Evolutionary conservation across 2,113 vertebrate genomes (phyloP).

Genomic region (Clarias gariepinus): DNA sequence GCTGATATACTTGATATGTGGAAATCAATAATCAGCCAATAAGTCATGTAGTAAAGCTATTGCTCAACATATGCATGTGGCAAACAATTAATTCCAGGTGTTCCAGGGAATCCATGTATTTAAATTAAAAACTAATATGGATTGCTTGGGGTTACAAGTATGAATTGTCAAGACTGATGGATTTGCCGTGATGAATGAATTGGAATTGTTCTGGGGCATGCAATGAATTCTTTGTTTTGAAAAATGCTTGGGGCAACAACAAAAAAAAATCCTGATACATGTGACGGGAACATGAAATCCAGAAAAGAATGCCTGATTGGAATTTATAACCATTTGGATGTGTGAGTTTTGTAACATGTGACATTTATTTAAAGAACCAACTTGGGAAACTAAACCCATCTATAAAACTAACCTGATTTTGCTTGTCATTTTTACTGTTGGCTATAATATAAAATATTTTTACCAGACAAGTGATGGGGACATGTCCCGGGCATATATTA

Average conservation of each 20-base stretch:
- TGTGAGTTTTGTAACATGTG: not conserved
- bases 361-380: not conserved
- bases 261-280: not conserved
- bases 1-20: not conserved
- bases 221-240: not conserved
- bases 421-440: not conserved
- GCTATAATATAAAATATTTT: not conserved
- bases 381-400: not conserved
- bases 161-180: not conserved
- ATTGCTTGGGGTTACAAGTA: not conserved
- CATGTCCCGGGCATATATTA: not conserved
- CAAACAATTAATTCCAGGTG: not conserved
- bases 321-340: not conserved
- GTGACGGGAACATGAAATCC: not conserved
- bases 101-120: not conserved
- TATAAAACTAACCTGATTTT: not conserved
- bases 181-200: not conserved
- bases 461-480: not conserved
- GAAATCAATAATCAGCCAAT: not conserved
- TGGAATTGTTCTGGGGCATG: not conserved
- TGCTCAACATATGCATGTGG: not conserved
- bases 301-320: not conserved
- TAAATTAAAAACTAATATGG: not conserved
- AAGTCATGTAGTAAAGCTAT: not conserved
- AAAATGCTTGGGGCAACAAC: not conserved